Evolutionary conservation across 2,113 vertebrate species (phyloP).

Genomic region (Gopherus evgoodei): DNA sequence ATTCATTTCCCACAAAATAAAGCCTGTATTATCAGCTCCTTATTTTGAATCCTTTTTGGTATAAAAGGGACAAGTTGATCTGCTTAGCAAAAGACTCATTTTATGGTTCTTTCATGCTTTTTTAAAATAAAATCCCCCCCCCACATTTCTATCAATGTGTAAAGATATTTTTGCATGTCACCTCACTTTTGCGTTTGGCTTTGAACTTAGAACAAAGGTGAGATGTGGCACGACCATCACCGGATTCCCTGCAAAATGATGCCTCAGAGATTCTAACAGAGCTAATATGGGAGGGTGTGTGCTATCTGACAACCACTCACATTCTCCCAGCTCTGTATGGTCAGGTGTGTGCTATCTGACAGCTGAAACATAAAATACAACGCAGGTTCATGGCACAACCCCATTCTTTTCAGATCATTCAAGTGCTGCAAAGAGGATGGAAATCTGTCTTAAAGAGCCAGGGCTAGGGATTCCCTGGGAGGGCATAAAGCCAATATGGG

Average conservation of each 20-base stretch:
- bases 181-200: constrained; percentile 17
- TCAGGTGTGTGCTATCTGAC: neutral
- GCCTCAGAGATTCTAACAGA: constrained; percentile 35
- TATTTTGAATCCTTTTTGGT: constrained; percentile 47
- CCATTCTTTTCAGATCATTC: neutral
- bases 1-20: constrained; percentile 75
- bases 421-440: neutral
- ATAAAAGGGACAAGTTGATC: constrained; percentile 61
- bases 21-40: constrained; percentile 65
- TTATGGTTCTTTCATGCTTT: constrained; percentile 49
- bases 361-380: neutral
- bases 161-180: constrained; percentile 45
- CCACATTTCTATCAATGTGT: constrained; percentile 42
- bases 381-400: neutral
- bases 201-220: constrained; percentile 58
- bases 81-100: constrained; percentile 69
- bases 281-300: constrained; percentile 17
- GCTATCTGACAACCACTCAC: neutral
- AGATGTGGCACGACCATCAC: constrained; percentile 56
- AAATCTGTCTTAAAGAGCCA: neutral
- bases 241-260: constrained; percentile 57
- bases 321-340: neutral
- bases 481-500: rapidly evolving
- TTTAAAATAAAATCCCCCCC: constrained; percentile 51
- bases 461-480: neutral